phyloP scores from a whole-genome alignment of 37 sponge, comb jelly and placozoan species.

The Spongia lamella region DNA sequence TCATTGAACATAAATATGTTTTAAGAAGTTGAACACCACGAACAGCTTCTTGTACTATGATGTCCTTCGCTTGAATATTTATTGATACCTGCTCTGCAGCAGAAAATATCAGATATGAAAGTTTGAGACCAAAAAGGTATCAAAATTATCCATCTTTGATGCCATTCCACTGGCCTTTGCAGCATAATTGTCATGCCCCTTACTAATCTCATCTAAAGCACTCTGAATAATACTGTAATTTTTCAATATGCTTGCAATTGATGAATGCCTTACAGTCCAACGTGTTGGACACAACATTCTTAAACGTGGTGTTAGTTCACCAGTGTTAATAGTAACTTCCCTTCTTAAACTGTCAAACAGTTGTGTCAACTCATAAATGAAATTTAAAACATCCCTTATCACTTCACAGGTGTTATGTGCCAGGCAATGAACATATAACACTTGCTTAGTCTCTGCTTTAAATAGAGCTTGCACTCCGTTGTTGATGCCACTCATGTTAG shows the following conservation, averaged over 20 bases:
- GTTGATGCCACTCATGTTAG: slow-evolving; percentile 50
- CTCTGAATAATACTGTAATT: slow-evolving; percentile 33
- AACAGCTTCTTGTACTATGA: slow-evolving; percentile 54
- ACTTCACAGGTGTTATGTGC: slow-evolving; percentile 25
- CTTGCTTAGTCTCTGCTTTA: slow-evolving; percentile 8
- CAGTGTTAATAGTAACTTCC: slow-evolving; percentile 13
- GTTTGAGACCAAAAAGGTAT: slow-evolving; percentile 53
- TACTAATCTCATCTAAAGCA: slow-evolving; percentile 21
- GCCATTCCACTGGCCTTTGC: slow-evolving; percentile 47
- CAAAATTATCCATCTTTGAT: slow-evolving; percentile 52
- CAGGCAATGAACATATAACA: slow-evolving; percentile 62
- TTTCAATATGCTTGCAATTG: slow-evolving; percentile 39
- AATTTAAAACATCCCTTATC: slow-evolving; percentile 37
- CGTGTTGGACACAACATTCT: slow-evolving; percentile 53
- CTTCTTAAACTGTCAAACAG: slow-evolving; percentile 43
- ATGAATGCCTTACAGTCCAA: slow-evolving; percentile 50
- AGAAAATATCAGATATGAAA: slow-evolving; percentile 41
- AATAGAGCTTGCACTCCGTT: slow-evolving; percentile 44
- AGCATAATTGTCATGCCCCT: slow-evolving; percentile 40
- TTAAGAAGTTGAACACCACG: slow-evolving; percentile 30
- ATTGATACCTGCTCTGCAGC: slow-evolving; percentile 54
- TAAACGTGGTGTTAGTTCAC: slow-evolving; percentile 30
- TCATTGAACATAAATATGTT: slow-evolving; percentile 28
- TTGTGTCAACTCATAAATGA: slow-evolving; percentile 31
- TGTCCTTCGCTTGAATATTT: slow-evolving; percentile 63